These are phyloP conservation scores for Tylochromis polylepis DNA, from an alignment of 2,113 vertebrate genomes.

Conservation along the genomic window DNA sequence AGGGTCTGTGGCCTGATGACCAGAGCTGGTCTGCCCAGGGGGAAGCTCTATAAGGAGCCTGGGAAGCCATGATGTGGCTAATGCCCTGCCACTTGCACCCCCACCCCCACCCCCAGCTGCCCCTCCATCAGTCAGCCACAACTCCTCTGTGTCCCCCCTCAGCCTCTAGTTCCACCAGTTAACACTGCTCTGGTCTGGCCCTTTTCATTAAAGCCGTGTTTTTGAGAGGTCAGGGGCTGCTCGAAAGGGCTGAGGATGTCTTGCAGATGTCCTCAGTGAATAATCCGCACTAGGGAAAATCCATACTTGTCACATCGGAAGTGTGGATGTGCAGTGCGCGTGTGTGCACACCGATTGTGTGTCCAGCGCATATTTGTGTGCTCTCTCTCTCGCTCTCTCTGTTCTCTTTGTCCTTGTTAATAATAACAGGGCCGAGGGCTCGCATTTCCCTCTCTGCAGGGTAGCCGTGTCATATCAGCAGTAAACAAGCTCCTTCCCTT, in stretches of 20 bases:
- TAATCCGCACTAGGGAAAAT: slow-evolving; percentile 73
- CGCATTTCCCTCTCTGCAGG: slow-evolving; percentile 77
- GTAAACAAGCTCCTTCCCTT: slow-evolving; percentile 80
- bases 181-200: slow-evolving; percentile 40
- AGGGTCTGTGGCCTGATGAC: slow-evolving; percentile 67
- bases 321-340: slow-evolving; percentile 15
- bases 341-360: slow-evolving; percentile 30
- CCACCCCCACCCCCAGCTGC: not conserved
- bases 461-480: slow-evolving; percentile 78
- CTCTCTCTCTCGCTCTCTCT: slow-evolving; percentile 19
- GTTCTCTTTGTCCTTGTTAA: slow-evolving; percentile 85
- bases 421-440: slow-evolving; percentile 82
- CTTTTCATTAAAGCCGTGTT: slow-evolving; percentile 67
- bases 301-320: slow-evolving; percentile 78
- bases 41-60: slow-evolving; percentile 61
- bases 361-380: slow-evolving; percentile 59
- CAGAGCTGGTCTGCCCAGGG: slow-evolving; percentile 46
- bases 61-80: slow-evolving; percentile 74
- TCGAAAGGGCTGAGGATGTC: slow-evolving; percentile 56
- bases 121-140: slow-evolving; percentile 51
- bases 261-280: slow-evolving; percentile 77
- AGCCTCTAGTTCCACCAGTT: slow-evolving; percentile 50
- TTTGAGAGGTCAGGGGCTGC: slow-evolving; percentile 53
- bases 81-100: slow-evolving; percentile 70
- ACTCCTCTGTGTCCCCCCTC: slow-evolving; percentile 49